These are phyloP conservation scores for Antheraea mylitta DNA, from an alignment of 1,140 invertebrate species.

Conservation along the genomic window DNA sequence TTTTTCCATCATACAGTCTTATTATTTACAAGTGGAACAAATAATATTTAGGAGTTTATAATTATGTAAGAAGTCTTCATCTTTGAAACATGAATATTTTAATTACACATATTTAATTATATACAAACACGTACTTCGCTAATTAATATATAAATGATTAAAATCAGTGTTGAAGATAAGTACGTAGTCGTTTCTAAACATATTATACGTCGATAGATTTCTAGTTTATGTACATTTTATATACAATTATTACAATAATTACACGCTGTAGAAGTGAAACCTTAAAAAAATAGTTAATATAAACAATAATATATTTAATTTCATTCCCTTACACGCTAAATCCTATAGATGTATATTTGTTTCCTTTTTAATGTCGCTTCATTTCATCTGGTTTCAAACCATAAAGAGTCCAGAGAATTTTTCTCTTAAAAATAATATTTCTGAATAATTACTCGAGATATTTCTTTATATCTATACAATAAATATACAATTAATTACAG, in stretches of 20 bases:
- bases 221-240: slow-evolving; percentile 8
- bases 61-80: neutral
- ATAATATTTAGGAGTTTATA: slow-evolving; percentile 15
- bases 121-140: neutral
- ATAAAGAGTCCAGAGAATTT: too few species aligned
- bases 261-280: slow-evolving; percentile 29
- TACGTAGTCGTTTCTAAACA: neutral
- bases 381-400: too few species aligned
- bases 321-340: too few species aligned
- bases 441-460: too few species aligned
- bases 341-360: too few species aligned
- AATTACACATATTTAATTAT: neutral
- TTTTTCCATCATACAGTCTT: slow-evolving; percentile 50
- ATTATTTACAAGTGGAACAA: slow-evolving; percentile 32
- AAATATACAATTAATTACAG: too few species aligned
- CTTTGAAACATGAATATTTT: neutral
- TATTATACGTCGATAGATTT: neutral
- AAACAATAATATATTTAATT: too few species aligned
- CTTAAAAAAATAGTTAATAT: neutral
- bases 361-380: too few species aligned
- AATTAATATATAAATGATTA: too few species aligned
- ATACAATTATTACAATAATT: slow-evolving; percentile 49
- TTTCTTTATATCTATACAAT: too few species aligned
- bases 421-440: too few species aligned
- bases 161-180: too few species aligned